Conservation (phyloP, 2,888 invertebrate species). For the Hirtodrosophila histrioides region DNA sequence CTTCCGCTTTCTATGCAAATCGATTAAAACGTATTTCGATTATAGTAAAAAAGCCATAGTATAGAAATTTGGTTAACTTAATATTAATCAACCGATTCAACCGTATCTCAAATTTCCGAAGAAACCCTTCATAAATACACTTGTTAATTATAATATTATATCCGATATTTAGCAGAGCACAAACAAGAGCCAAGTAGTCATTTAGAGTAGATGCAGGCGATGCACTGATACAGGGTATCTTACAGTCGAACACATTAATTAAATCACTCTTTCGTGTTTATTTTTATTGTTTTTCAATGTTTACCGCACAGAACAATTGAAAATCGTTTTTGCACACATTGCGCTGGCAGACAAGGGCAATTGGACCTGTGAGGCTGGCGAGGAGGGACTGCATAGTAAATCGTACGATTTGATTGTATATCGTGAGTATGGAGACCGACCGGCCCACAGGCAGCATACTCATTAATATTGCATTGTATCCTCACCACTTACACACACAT, state of each 20-base stretch:
- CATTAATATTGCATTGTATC: conserved; percentile 74
- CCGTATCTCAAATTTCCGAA: too few species aligned
- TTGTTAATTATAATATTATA: too few species aligned
- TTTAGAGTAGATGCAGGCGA: too few species aligned
- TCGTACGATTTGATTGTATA: conserved; percentile 84
- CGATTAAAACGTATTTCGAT: too few species aligned
- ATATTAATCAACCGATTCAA: too few species aligned
- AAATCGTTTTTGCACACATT: conserved; percentile 85
- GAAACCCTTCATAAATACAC: too few species aligned
- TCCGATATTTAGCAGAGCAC: too few species aligned
- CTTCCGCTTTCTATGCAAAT: too few species aligned
- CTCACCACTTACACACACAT: conserved; percentile 11
- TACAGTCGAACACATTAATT: background rate
- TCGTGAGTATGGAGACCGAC: conserved; percentile 80
- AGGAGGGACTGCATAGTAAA: conserved; percentile 73
- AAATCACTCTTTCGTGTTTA: background rate
- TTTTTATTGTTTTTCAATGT: conserved; percentile 17
- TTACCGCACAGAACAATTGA: conserved; percentile 80
- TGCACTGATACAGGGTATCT: background rate
- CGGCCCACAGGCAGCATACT: conserved; percentile 18
- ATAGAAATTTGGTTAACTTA: too few species aligned
- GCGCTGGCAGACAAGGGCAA: conserved; percentile 85
- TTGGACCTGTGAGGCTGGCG: conserved; percentile 84
- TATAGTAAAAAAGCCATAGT: too few species aligned
- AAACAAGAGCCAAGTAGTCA: too few species aligned